phyloP scores from a whole-genome alignment of 2,888 invertebrate species.

The Archips crataeganus region DNA sequence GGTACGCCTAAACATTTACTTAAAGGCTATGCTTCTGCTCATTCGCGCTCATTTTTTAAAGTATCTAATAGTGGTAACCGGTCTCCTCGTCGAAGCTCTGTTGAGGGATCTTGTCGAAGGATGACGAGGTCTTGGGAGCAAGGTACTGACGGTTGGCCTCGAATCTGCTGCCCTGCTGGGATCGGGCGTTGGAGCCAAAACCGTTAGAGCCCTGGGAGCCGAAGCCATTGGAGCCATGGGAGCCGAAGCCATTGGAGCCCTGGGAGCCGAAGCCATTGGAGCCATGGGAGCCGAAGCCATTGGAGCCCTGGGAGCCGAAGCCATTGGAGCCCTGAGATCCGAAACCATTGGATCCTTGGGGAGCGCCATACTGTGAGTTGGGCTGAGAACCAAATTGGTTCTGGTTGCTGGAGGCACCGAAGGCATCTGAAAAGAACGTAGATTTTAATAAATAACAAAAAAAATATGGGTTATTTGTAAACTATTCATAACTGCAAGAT shows the following conservation, averaged over 20 bases:
- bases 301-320: constrained; percentile 22
- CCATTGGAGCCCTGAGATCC: constrained; percentile 9
- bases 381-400: constrained; percentile 29
- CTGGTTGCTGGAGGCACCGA: constrained; percentile 36
- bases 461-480: neutral
- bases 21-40: constrained; percentile 15
- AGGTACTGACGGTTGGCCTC: constrained; percentile 72
- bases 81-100: constrained; percentile 76
- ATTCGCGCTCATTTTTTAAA: constrained; percentile 11
- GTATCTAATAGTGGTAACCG: constrained; percentile 71
- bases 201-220: constrained; percentile 25
- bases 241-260: constrained; percentile 18
- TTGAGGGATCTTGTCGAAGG: constrained; percentile 65
- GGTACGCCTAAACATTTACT: constrained; percentile 18
- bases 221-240: constrained; percentile 32
- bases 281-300: constrained; percentile 18
- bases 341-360: neutral
- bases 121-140: constrained; percentile 61
- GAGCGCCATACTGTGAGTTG: constrained; percentile 23
- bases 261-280: constrained; percentile 27
- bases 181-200: constrained; percentile 25
- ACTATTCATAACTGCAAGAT: too few species aligned
- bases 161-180: constrained; percentile 50
- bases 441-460: too few species aligned
- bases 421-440: constrained; percentile 29